phyloP scores from a whole-genome alignment of 2,797 vertebrate genomes.

The Microcaecilia unicolor region DNA sequence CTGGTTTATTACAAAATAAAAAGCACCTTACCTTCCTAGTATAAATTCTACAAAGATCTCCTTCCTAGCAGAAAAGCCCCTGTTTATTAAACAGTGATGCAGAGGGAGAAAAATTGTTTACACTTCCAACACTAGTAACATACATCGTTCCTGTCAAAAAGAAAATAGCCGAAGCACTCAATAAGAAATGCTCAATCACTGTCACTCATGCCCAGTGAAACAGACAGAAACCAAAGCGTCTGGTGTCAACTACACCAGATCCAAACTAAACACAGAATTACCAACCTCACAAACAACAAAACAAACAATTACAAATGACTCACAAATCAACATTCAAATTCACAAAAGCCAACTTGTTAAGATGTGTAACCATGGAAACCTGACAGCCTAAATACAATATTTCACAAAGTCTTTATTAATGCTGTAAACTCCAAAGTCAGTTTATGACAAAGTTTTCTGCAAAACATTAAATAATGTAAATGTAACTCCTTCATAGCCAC shows the following conservation, averaged over 20 bases:
- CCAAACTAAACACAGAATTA: conserved; percentile 55
- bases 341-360: conserved; percentile 39
- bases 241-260: conserved; percentile 48
- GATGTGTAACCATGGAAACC: conserved; percentile 53
- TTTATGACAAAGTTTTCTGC: too few species aligned
- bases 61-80: conserved; percentile 43
- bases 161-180: conserved; percentile 73
- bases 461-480: too few species aligned
- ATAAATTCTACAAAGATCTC: conserved; percentile 36
- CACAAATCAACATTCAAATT: conserved; percentile 49
- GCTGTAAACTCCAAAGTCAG: too few species aligned
- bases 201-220: conserved; percentile 71
- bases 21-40: conserved; percentile 23
- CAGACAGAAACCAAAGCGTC: conserved; percentile 61
- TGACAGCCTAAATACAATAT: conserved; percentile 43
- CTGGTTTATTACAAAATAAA: conserved; percentile 5
- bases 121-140: conserved; percentile 65
- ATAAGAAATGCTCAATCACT: conserved; percentile 70
- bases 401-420: too few species aligned
- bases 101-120: conserved; percentile 76
- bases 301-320: conserved; percentile 63
- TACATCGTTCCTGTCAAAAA: conserved; percentile 74
- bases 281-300: conserved; percentile 58
- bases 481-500: too few species aligned
- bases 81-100: conserved; percentile 57